Conservation (phyloP, 2,888 invertebrate species). For the Agrochola macilenta region DNA sequence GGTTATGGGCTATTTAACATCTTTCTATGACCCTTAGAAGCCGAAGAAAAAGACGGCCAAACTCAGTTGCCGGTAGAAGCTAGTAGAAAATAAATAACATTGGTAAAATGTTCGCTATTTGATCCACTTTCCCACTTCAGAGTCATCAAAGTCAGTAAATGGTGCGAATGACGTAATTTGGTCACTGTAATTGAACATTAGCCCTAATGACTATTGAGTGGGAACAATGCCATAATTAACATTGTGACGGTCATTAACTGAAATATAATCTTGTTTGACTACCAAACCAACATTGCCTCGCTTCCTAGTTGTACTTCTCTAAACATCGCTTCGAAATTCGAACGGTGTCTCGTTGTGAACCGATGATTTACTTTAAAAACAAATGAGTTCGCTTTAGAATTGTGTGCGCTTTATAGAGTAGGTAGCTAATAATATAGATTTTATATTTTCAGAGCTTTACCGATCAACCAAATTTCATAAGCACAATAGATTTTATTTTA, state of each 20-base stretch:
- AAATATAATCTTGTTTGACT: conserved; percentile 16
- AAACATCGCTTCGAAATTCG: not conserved
- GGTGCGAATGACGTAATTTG: conserved; percentile 26
- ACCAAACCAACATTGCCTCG: not conserved
- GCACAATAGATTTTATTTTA: too few relatives aligned
- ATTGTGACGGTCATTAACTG: conserved; percentile 8
- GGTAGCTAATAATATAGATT: too few relatives aligned
- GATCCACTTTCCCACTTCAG: not conserved
- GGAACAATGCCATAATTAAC: conserved; percentile 13
- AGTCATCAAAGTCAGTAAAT: conserved; percentile 8
- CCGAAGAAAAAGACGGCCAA: too few relatives aligned
- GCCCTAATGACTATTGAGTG: conserved; percentile 1
- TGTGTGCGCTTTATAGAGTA: too few relatives aligned
- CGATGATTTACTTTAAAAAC: not conserved
- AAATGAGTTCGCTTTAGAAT: not conserved
- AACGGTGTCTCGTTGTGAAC: not conserved
- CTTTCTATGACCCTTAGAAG: too few relatives aligned
- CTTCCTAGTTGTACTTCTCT: not conserved
- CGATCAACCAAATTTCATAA: too few relatives aligned
- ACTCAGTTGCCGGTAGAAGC: too few relatives aligned
- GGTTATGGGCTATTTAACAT: too few relatives aligned
- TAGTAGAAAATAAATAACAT: not conserved
- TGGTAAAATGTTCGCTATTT: not conserved
- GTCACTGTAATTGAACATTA: conserved; percentile 24
- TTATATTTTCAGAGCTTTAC: too few relatives aligned